These are phyloP conservation scores for Meloidogyne hapla DNA, from an alignment of 1,140 invertebrate species.

Conservation along the genomic window DNA sequence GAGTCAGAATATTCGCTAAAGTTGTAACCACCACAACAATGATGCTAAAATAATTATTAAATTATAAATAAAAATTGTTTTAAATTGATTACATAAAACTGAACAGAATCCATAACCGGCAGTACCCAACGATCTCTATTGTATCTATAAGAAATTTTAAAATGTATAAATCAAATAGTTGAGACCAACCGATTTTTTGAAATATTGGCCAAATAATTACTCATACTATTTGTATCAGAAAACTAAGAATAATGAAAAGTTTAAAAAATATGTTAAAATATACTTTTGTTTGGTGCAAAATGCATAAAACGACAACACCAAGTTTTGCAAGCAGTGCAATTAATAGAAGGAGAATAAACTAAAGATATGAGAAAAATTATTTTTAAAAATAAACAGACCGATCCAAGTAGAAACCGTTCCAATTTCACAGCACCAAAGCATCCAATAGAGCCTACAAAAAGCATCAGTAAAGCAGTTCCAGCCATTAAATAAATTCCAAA, in stretches of 20 bases:
- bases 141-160: conserved; percentile 34
- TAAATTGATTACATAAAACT: conserved; percentile 50
- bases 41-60: conserved; percentile 55
- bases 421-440: conserved; percentile 48
- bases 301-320: background rate
- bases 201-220: conserved; percentile 55
- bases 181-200: conserved; percentile 49
- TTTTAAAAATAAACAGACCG: conserved; percentile 33
- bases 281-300: conserved; percentile 1
- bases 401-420: conserved; percentile 41
- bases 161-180: too few species aligned
- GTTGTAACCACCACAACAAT: conserved; percentile 59
- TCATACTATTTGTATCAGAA: conserved; percentile 44
- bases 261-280: conserved; percentile 22
- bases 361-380: background rate
- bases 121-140: conserved; percentile 60
- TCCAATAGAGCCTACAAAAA: conserved; percentile 42
- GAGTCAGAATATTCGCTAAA: conserved; percentile 56
- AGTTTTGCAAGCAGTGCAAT: conserved; percentile 10
- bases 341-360: conserved; percentile 22
- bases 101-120: conserved; percentile 57
- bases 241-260: conserved; percentile 47
- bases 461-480: conserved; percentile 25
- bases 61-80: background rate
- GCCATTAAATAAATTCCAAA: conserved; percentile 45